phyloP scores from a whole-genome alignment of 1,140 invertebrate genomes.

The Callitettix versicolor region DNA sequence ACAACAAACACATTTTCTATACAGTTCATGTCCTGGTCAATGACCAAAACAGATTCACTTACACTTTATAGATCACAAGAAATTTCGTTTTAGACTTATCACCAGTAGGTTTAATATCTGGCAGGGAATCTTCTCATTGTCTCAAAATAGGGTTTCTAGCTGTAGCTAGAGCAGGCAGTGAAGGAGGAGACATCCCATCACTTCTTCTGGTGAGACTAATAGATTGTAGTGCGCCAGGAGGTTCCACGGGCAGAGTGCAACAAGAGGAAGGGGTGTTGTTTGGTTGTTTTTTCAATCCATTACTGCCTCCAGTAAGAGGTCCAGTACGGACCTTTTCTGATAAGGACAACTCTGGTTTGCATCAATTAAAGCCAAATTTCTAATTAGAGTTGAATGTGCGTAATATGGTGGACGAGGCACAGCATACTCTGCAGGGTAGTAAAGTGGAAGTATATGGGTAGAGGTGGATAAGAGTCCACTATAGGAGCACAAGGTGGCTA shows the following conservation, averaged over 20 bases:
- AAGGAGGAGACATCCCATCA: conserved; percentile 25
- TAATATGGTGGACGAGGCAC: conserved; percentile 44
- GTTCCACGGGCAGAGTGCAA: conserved; percentile 50
- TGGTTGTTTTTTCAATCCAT: conserved; percentile 40
- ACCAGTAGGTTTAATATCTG: background rate
- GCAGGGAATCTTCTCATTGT: conserved; percentile 18
- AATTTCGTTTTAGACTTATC: conserved; percentile 15
- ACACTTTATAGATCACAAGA: conserved; percentile 23
- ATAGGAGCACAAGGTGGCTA: conserved; percentile 23
- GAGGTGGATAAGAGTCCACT: conserved; percentile 19
- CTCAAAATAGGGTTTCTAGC: conserved; percentile 25
- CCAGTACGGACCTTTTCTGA: conserved; percentile 94
- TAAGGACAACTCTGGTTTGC: conserved; percentile 62
- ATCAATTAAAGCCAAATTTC: conserved; percentile 39
- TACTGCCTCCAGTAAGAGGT: conserved; percentile 83
- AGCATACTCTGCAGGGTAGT: conserved; percentile 46
- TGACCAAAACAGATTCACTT: conserved; percentile 32
- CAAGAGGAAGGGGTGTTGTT: conserved; percentile 37
- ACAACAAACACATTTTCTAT: conserved; percentile 7
- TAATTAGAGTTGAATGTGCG: conserved; percentile 51
- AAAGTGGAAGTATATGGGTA: conserved; percentile 43
- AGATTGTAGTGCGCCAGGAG: conserved; percentile 41
- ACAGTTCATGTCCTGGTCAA: conserved; percentile 33
- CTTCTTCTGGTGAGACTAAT: conserved; percentile 21
- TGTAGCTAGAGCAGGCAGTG: conserved; percentile 25